phyloP scores from a whole-genome alignment of 2,113 vertebrate genomes.

The Sigmodon hispidus region DNA sequence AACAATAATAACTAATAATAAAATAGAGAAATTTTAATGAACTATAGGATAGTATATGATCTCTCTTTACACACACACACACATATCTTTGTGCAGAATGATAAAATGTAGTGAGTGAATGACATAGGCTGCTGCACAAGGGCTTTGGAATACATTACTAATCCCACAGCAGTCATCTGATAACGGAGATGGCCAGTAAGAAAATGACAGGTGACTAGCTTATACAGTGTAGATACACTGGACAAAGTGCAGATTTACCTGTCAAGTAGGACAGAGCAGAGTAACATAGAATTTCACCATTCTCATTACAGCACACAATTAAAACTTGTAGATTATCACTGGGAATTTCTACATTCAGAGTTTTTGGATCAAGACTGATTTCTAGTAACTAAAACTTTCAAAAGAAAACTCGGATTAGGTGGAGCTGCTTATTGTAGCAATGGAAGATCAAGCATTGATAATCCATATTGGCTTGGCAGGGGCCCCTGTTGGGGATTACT shows the following conservation, averaged over 20 bases:
- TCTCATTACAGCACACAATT: background rate
- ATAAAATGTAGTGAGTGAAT: background rate
- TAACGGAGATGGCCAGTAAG: background rate
- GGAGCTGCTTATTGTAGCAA: no score
- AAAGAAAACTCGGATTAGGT: background rate
- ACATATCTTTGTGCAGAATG: no score
- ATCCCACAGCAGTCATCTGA: background rate
- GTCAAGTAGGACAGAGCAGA: background rate
- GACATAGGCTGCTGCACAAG: background rate
- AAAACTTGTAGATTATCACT: background rate
- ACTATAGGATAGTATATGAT: background rate
- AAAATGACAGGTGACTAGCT: background rate
- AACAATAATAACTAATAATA: background rate
- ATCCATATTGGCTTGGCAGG: background rate
- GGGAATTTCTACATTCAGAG: background rate
- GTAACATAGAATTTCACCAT: background rate
- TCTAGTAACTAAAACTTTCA: background rate
- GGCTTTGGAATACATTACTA: background rate
- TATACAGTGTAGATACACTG: background rate
- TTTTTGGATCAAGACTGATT: background rate
- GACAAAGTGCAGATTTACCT: background rate
- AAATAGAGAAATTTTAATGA: background rate
- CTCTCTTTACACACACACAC: background rate
- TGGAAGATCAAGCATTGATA: background rate
- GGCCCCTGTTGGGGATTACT: background rate